These are phyloP conservation scores for Hypsibius dujardini DNA, from an alignment of 1,140 invertebrate species.

Conservation along the genomic window DNA sequence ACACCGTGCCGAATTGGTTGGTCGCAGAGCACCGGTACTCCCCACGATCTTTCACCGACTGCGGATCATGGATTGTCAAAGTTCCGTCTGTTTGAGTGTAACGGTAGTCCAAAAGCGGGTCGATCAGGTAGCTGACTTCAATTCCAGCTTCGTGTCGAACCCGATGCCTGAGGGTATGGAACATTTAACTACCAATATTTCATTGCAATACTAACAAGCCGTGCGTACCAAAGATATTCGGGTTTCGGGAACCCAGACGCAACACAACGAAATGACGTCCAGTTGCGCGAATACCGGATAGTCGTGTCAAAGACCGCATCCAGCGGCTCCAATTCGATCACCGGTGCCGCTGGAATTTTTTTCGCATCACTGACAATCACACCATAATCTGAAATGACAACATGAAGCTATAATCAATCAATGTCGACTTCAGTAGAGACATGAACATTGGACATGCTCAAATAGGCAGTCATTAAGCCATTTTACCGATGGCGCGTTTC, in stretches of 20 bases:
- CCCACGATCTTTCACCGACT: slow-evolving; percentile 48
- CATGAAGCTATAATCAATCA: slow-evolving; percentile 20
- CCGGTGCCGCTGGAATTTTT: slow-evolving; percentile 63
- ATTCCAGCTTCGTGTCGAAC: not conserved
- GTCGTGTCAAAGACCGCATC: slow-evolving; percentile 62
- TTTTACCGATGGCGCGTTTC: not conserved
- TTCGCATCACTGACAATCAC: slow-evolving; percentile 51
- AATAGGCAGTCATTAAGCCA: not conserved
- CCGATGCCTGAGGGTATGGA: slow-evolving; percentile 26
- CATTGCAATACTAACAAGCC: slow-evolving; percentile 19
- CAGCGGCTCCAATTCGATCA: slow-evolving; percentile 63
- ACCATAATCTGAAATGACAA: slow-evolving; percentile 49
- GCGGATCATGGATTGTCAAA: slow-evolving; percentile 69
- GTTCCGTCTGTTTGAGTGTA: slow-evolving; percentile 76
- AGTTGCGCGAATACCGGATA: slow-evolving; percentile 40
- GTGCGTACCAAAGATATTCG: slow-evolving; percentile 66
- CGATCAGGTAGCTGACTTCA: slow-evolving; percentile 38
- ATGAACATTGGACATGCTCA: slow-evolving; percentile 8
- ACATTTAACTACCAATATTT: not conserved
- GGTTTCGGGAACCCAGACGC: slow-evolving; percentile 74
- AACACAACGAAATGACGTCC: slow-evolving; percentile 59
- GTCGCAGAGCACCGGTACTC: slow-evolving; percentile 74
- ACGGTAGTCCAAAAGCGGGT: slow-evolving; percentile 51
- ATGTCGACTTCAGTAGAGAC: not conserved
- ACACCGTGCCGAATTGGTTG: slow-evolving; percentile 69